Base-by-base conservation (phyloP, 2,888 invertebrate genomes). In the Eupeodes latifasciatus region DNA sequence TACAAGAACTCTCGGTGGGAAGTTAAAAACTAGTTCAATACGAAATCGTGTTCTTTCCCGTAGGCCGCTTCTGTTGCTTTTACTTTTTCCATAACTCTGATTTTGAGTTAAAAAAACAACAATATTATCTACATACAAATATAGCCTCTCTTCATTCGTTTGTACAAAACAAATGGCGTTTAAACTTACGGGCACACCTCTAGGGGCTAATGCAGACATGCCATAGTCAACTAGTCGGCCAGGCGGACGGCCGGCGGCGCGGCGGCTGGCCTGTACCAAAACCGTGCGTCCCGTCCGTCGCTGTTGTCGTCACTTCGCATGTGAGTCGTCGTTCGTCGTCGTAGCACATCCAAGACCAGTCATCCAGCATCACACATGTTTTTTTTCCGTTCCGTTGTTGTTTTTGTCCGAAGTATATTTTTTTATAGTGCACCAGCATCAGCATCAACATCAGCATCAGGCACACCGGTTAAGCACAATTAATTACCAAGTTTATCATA, bases 401-500 rank as follows among this genome's bases (percentile, higher is more conserved):
- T 44, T 19, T 19, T 12, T 27, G n/a, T 34, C 11, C 40, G 19
- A 49, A 66, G 55, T 75, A 19, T 47, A 6, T 57, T 14, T 27
- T 49, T 72, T 67, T 79, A 55, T 76, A 76, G 76, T 85, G 75
- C 83, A 79, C 40, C 51, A 55, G 40, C 40, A 40, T 40, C 40
- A 40, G 2, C 27, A 27, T 27, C 27, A 27, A 27, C 27, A 27
- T n/a, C 40, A 66, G 64, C 44, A 44, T 44, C 77, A 66, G 57
- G 64, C 62, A 82, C 81, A 82, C 83, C 85, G 88, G 88, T 81
- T 88, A 85, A 88, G 88, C 85, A 85, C 85, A 85, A 88, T 88
- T 88, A 88, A 88, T 88, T 88, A 88, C 85, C 88, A 85, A 81
- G 85, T 85, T 88, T 88, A 88, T 88, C 88, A 88, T 85, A 76